These are phyloP conservation scores for Myotis planiceps DNA, from an alignment of 2,797 vertebrate species.

Conservation along the genomic window DNA sequence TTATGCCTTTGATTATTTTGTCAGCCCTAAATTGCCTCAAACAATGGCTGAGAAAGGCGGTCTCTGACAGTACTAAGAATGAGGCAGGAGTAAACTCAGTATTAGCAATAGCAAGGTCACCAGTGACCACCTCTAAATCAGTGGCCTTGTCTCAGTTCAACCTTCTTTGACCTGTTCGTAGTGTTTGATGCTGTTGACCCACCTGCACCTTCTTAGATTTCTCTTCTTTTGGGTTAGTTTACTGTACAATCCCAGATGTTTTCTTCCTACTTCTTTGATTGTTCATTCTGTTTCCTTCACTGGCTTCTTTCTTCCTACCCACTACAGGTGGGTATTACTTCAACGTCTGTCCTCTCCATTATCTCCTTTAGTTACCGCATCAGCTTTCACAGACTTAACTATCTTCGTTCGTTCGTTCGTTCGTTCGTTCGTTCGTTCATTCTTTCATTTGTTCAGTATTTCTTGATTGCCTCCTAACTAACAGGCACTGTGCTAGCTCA, in stretches of 20 bases:
- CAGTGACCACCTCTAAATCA: neutral
- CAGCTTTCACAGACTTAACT: constrained; percentile 55
- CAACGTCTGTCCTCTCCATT: constrained; percentile 53
- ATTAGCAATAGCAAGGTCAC: neutral
- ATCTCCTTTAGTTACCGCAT: constrained; percentile 64
- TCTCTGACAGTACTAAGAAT: neutral
- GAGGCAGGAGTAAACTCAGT: neutral
- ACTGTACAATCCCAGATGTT: constrained; percentile 26
- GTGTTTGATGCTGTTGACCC: constrained; percentile 34
- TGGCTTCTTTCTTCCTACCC: constrained; percentile 33
- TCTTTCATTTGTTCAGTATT: constrained; percentile 51
- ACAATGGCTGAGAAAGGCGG: neutral
- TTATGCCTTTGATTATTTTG: constrained; percentile 8
- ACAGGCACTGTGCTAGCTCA: constrained; percentile 8
- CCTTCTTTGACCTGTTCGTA: constrained; percentile 14
- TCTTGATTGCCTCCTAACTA: constrained; percentile 28
- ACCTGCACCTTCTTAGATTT: constrained; percentile 14
- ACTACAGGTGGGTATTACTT: neutral
- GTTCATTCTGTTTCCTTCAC: constrained; percentile 59
- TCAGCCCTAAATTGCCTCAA: neutral
- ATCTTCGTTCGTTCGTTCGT: constrained; percentile 37
- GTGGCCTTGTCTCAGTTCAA: neutral
- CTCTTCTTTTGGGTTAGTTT: constrained; percentile 55
- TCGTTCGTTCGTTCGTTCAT: neutral
- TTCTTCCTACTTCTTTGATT: constrained; percentile 58